Evolutionary conservation across 2,113 vertebrate species (phyloP).

Genomic region (Tragelaphus strepsiceros): DNA sequence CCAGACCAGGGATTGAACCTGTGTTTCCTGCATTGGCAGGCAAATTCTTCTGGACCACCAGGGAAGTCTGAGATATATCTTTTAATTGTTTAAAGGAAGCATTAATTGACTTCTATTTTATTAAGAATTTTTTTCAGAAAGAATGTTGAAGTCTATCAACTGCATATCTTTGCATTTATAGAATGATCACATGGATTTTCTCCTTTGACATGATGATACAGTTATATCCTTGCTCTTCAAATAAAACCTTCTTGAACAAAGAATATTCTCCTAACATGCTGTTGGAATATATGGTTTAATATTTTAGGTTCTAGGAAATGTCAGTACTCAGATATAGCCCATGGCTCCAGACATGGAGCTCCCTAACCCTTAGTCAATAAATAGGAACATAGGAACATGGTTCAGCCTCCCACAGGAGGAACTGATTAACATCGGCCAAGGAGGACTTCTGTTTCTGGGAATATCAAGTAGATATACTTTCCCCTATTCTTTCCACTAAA

Average conservation of each 20-base stretch:
- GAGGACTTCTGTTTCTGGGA: background rate
- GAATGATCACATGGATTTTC: background rate
- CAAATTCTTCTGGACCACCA: background rate
- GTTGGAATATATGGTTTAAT: background rate
- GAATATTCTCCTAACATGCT: background rate
- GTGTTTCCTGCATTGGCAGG: background rate
- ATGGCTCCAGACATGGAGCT: background rate
- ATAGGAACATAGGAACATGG: background rate
- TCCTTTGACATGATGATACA: background rate
- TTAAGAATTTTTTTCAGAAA: background rate
- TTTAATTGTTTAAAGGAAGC: background rate
- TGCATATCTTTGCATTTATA: background rate
- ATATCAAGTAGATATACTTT: background rate
- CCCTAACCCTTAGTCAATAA: background rate
- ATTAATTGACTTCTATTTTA: background rate
- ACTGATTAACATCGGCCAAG: background rate
- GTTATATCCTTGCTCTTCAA: background rate
- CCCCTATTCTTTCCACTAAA: background rate
- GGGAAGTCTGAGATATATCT: background rate
- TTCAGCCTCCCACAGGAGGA: background rate
- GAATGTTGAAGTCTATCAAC: background rate
- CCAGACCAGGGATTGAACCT: background rate
- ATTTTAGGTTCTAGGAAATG: background rate
- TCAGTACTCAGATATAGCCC: background rate
- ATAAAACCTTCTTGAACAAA: background rate